Evolutionary conservation across 2,888 invertebrate genomes (phyloP), one percentile per base, ranked within the genome.

Genomic region (Nasonia oneida): DNA sequence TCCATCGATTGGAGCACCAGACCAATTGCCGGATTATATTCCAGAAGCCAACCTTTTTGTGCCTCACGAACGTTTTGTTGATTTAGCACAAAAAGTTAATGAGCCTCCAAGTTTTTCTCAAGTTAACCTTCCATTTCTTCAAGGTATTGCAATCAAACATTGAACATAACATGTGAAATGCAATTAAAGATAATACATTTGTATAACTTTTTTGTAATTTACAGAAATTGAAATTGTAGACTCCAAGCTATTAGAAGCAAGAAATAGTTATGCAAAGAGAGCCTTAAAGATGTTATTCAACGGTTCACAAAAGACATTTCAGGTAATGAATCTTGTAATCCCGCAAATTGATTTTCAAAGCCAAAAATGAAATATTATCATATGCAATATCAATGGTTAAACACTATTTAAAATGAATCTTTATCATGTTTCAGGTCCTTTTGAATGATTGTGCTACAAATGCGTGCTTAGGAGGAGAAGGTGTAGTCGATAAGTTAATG

Each of bases 231-330:
- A 93, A 89, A 90, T 93, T 53, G 90, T 90, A 18, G 92, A 93
- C 82, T 78, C 88, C 3, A 91, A 90, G 80, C 86, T 93, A 29
- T 89, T 90, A 0, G 93, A 93, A 87, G 91, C 91, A 8, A 90
- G 93, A 64, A 90, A 91, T 75, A 92, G 89, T 90, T 93, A 93
- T 87, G 92, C 93, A 0, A 93, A 93, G 88, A 90, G 92, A 73
- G 93, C 92, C 42, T 88, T 93, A 77, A 93, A 93, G 88, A 93
- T 92, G 10, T 89, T 93, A 61, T 93, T 93, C 76, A 93, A 93
- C 86, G 92, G 93, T 6, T 93, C 93, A 5, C 93, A 93, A 53
- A 93, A 93, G 82, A 93, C 93, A 15, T 93, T 93, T 89, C 92
- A 93, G 90, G 93, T 93, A 90, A 74, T 42, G 53, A 18, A 47